Conservation (phyloP, 2,797 vertebrate genomes). For the Vipera ursinii region DNA sequence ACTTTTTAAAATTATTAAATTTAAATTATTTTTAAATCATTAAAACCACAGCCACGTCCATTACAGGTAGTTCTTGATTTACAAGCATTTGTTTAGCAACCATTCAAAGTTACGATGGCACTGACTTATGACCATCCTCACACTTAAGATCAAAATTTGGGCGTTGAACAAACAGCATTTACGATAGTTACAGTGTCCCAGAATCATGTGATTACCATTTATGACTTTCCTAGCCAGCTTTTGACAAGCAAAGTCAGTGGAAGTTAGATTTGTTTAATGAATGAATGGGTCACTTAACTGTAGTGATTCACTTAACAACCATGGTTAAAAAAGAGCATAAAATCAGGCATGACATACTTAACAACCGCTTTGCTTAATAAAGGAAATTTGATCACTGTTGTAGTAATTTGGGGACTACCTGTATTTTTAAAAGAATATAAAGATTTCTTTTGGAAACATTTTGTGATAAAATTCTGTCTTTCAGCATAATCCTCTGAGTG, state of each 20-base stretch:
- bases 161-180: too few species aligned
- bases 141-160: too few species aligned
- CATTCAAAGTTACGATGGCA: too few species aligned
- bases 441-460: neutral
- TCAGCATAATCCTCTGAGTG: neutral
- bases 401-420: neutral
- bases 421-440: neutral
- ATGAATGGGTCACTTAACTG: neutral
- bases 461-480: neutral
- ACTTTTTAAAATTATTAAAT: too few species aligned
- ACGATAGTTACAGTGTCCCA: too few species aligned
- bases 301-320: neutral
- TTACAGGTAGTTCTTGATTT: neutral
- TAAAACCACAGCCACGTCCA: neutral
- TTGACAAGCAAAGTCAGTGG: too few species aligned
- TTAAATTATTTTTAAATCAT: too few species aligned
- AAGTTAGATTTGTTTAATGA: neutral
- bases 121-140: too few species aligned
- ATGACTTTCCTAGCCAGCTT: too few species aligned
- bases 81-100: too few species aligned
- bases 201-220: too few species aligned
- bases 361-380: neutral
- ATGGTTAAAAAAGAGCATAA: neutral
- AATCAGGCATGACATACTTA: neutral
- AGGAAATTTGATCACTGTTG: neutral